Evolutionary conservation across 2,797 vertebrate genomes (phyloP).

Genomic region (Tarsius wallacei): DNA sequence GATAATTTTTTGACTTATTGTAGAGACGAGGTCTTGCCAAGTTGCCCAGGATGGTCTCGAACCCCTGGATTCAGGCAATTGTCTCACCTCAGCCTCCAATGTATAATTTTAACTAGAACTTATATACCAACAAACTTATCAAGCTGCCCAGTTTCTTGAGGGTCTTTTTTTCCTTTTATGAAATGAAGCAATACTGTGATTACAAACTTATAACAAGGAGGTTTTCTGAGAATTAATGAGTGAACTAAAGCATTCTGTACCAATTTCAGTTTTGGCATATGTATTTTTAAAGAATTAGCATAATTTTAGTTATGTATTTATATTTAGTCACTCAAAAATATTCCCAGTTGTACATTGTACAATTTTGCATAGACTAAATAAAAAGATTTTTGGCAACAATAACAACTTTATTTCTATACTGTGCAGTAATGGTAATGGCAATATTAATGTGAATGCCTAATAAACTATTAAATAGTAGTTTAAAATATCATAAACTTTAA

Average conservation of each 20-base stretch:
- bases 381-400: neutral
- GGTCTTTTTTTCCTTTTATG: neutral
- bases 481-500: slow-evolving; percentile 51
- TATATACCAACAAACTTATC: neutral
- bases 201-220: neutral
- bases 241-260: neutral
- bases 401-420: slow-evolving; percentile 47
- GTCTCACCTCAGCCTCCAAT: neutral
- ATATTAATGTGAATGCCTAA: slow-evolving; percentile 35
- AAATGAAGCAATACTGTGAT: neutral
- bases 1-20: too few relatives aligned
- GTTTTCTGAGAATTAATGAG: slow-evolving; percentile 1
- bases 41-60: too few relatives aligned
- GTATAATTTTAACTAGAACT: slow-evolving; percentile 50
- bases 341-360: neutral
- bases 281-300: slow-evolving; percentile 51
- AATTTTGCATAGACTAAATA: slow-evolving; percentile 58
- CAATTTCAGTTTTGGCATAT: neutral
- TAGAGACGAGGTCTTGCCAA: too few relatives aligned
- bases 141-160: neutral
- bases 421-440: neutral
- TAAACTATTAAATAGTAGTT: slow-evolving; percentile 54
- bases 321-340: slow-evolving; percentile 25
- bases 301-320: slow-evolving; percentile 1
- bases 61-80: too few relatives aligned